Base-by-base conservation (phyloP, 2,797 vertebrate species). In the Myiotriccus ornatus region DNA sequence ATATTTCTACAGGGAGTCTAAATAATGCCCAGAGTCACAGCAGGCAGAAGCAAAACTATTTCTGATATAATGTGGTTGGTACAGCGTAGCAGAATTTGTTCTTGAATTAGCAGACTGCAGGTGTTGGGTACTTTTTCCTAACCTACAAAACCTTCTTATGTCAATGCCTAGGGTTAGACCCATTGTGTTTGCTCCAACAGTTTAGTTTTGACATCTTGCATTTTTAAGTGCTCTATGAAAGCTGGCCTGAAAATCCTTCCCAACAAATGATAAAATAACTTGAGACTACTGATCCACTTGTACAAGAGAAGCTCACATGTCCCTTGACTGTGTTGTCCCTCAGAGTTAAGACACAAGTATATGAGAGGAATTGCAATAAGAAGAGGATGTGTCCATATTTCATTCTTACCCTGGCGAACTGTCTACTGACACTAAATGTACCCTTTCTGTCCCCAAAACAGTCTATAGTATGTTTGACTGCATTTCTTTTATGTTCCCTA, bases 41-140 rank as follows among this genome's bases (percentile, higher is more conserved):
- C 50, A 94, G 73, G 79, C 81, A 95, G 76, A 90, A 55, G 44
- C 80, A 82, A 69, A 91, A 91, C 86, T 75, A 30, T 81, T 94
- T 92, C 69, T 78, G 65, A 30, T 5, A 10, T 62, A 34, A 47
- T 22, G 14, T 7, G 10, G 22, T n/a, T 59, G n/a, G 34, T 49
- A 39, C 12, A 71, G 68, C 17, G 59, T 34, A 53, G 77, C 67
- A 57, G 46, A 81, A 93, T 49, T 73, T 3, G 3, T 55, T 89
- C 52, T 34, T 65, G 49, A 77, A 34, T 53, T 76, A 62, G 59
- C 74, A 53, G 55, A 39, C 57, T 85, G 35, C 22, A 84, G 25
- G n/a, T 81, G 24, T 43, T 74, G 53, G 23, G 21, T 75, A 22
- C 28, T 79, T 86, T 60, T 81, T 44, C 50, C 62, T 69, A 50